Percentiles rank a stretch among this genome's conserved stretches.
Conservation (phyloP, 2,797 vertebrate species). For the Typhlichthys eigenmanni region DNA sequence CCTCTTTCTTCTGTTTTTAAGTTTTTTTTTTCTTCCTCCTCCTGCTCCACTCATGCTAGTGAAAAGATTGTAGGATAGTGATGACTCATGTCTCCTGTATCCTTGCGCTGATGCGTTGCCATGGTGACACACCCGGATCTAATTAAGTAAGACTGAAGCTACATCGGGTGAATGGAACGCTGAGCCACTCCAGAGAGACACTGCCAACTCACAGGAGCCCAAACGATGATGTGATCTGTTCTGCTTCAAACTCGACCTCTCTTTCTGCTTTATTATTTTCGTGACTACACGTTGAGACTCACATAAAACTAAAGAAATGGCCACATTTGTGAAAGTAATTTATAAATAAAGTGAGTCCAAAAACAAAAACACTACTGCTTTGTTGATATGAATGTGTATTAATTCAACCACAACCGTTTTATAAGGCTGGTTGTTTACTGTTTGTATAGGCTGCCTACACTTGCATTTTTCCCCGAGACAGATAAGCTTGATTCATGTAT, state of each 20-base stretch:
- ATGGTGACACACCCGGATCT: constrained; percentile 66
- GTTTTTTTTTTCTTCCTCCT: background rate
- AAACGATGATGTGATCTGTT: constrained; percentile 66
- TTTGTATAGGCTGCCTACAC: too few species aligned
- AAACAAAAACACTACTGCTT: too few species aligned
- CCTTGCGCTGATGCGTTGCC: constrained; percentile 63
- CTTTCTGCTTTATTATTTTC: constrained; percentile 22
- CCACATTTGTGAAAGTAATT: background rate
- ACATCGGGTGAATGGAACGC: constrained; percentile 33
- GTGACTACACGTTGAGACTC: constrained; percentile 6
- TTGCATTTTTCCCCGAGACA: too few species aligned
- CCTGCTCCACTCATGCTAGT: constrained; percentile 13
- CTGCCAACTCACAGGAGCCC: constrained; percentile 56
- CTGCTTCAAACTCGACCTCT: constrained; percentile 18
- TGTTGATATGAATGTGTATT: too few species aligned
- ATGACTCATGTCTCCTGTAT: constrained; percentile 71
- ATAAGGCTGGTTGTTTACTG: too few species aligned
- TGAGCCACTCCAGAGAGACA: constrained; percentile 14
- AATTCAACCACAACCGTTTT: too few species aligned
- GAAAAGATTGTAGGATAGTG: constrained; percentile 51
- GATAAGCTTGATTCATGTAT: background rate
- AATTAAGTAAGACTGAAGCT: constrained; percentile 58
- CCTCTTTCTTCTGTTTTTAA: background rate
- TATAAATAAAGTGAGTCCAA: too few species aligned
- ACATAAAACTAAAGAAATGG: background rate